phyloP scores from a whole-genome alignment of 2,113 vertebrate species.

The Macrotis lagotis region DNA sequence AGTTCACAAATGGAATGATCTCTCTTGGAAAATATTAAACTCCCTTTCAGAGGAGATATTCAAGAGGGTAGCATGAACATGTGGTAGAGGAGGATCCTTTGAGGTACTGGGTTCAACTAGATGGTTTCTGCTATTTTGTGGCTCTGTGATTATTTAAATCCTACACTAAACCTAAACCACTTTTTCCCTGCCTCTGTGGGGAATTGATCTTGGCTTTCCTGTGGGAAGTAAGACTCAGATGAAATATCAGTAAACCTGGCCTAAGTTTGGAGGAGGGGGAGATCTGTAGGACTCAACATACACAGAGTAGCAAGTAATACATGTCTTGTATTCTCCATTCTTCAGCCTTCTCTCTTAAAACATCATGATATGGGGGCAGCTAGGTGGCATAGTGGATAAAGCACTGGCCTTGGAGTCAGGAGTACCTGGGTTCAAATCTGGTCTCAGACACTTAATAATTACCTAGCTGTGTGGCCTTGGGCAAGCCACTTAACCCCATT shows the following conservation, averaged over 20 bases:
- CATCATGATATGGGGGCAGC: too few species aligned
- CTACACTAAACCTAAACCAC: not conserved
- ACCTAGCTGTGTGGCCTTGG: too few species aligned
- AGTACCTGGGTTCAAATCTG: too few species aligned
- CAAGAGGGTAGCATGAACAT: not conserved
- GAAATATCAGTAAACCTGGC: not conserved
- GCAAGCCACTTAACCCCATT: too few species aligned
- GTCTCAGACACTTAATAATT: too few species aligned
- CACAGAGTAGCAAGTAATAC: too few species aligned
- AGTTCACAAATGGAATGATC: not conserved
- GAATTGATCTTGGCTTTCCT: not conserved
- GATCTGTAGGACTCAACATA: not conserved
- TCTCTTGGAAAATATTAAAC: not conserved
- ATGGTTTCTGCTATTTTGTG: not conserved
- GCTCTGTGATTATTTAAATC: not conserved
- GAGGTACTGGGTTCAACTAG: not conserved
- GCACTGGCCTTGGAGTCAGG: too few species aligned
- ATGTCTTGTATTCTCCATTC: too few species aligned
- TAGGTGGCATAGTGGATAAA: too few species aligned
- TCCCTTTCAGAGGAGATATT: not conserved
- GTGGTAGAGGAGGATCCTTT: not conserved
- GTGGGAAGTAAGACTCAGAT: not conserved
- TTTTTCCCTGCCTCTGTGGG: not conserved
- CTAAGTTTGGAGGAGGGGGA: not conserved
- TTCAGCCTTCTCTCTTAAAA: too few species aligned